Base-by-base conservation (phyloP, 2,113 vertebrate genomes). In the Saccopteryx leptura region DNA sequence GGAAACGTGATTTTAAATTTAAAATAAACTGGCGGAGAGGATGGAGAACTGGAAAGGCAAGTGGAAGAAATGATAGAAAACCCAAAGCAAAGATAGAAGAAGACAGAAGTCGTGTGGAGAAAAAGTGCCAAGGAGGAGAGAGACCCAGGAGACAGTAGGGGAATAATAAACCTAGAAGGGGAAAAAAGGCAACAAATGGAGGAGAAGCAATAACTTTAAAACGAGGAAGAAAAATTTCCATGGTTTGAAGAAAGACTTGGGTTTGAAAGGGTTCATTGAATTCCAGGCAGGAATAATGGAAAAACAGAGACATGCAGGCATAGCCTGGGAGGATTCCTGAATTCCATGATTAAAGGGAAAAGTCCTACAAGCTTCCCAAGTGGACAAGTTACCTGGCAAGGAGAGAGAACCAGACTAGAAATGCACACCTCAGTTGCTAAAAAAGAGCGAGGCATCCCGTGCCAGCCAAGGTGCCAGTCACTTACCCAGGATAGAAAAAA, bases 231-330 rank as follows among this genome's bases (percentile, higher is more conserved):
- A 96, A 94, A 88, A 26, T 96, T 96, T 97, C 97, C 94, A 0
- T 83, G 65, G 74, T 83, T 88, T 88, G 72, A 95, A 91, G 96
- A 88, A 72, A 63, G 78, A 65, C 79, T 90, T 85, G 86, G 72
- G 78, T 92, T 95, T 92, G 88, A 82, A 93, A 95, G 95, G 69
- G 85, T 79, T 95, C 7, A 0, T 71, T 82, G 95, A 92, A 87
- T 97, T 97, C 93, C 89, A 98, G 97, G 97, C 96, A 97, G 69
- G 71, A 96, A 61, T 33, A 58, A 96, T 96, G 97, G 97, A 97
- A 97, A 97, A 97, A 97, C 72, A 63, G 58, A 80, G 79, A 92
- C 81, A 90, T 74, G 68, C 39, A 96, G 46, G 79, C 96, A 92
- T 15, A 48, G 78, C 81, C 93, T 89, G 85, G 90, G 93, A 82